phyloP scores from a whole-genome alignment of 2,888 invertebrate species.

The Stenichneumon culpator region DNA sequence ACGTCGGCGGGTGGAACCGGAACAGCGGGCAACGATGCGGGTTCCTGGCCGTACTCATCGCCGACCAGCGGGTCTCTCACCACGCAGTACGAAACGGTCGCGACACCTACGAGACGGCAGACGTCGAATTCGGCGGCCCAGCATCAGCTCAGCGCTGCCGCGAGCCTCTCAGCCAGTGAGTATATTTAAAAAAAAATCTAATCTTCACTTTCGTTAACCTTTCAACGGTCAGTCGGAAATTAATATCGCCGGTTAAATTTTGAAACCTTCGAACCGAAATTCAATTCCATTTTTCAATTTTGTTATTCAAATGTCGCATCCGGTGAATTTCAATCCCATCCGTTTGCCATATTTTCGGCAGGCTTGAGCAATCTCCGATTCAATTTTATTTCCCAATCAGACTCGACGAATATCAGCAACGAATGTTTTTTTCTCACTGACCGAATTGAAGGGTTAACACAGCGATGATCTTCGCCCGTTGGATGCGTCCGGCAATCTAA shows the following conservation, averaged over 20 bases:
- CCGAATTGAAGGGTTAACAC: background rate
- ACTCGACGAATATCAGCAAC: too few relatives aligned
- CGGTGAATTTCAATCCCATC: background rate
- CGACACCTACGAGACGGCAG: slow-evolving; percentile 69
- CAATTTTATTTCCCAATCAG: background rate
- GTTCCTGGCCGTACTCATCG: slow-evolving; percentile 76
- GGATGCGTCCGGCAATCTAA: background rate
- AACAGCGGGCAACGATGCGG: slow-evolving; percentile 65
- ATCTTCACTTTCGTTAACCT: background rate
- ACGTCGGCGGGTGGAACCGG: slow-evolving; percentile 60
- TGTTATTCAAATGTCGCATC: background rate
- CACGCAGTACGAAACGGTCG: slow-evolving; percentile 71
- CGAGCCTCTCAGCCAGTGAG: slow-evolving; percentile 91
- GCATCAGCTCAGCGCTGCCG: slow-evolving; percentile 88
- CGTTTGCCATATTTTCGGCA: too few relatives aligned
- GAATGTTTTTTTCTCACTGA: background rate
- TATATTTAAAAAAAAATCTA: slow-evolving; percentile 74
- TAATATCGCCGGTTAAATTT: background rate
- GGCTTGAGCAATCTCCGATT: background rate
- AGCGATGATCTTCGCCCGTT: background rate
- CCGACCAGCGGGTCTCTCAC: slow-evolving; percentile 72
- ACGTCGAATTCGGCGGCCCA: slow-evolving; percentile 71
- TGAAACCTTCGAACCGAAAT: background rate
- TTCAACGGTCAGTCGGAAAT: slow-evolving; percentile 43
- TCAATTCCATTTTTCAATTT: background rate